Evolutionary conservation across 2,113 vertebrate species (phyloP).

Genomic region (Sylvietta virens): DNA sequence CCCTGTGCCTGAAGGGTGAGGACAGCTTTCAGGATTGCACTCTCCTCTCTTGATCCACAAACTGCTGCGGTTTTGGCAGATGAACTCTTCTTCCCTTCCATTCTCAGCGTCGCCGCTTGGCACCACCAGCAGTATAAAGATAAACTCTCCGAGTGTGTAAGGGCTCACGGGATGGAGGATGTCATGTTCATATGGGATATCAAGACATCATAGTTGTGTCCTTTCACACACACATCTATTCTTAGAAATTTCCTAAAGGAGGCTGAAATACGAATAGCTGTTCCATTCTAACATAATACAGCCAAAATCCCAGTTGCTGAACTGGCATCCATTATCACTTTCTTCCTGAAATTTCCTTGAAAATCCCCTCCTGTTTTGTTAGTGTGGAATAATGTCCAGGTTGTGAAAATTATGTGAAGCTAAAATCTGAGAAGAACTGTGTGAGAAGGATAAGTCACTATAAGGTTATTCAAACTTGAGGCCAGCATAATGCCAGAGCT

Average conservation of each 20-base stretch:
- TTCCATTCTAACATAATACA: not conserved
- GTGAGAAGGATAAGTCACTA: not conserved
- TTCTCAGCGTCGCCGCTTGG: not conserved
- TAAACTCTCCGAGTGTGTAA: not conserved
- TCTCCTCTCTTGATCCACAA: not conserved
- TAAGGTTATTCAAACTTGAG: not conserved
- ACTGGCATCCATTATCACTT: not conserved
- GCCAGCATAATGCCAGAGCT: not conserved
- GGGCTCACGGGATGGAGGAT: not conserved
- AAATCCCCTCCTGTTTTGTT: not conserved
- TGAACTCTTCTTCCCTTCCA: not conserved
- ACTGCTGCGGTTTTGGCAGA: not conserved
- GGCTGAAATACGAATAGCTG: not conserved
- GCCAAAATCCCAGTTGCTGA: not conserved
- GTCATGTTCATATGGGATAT: accelerated
- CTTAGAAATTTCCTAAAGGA: not conserved
- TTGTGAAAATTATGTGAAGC: not conserved
- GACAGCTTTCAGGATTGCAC: not conserved
- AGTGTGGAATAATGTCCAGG: not conserved
- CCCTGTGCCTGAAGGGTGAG: not conserved
- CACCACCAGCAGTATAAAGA: not conserved
- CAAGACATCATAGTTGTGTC: not conserved
- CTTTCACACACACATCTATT: not conserved
- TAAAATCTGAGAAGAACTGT: not conserved
- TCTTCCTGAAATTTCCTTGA: not conserved